Percentiles rank a stretch among this genome's conserved stretches.
Evolutionary conservation across 2,113 vertebrate genomes (phyloP).

Genomic region (Stegostoma tigrinum): DNA sequence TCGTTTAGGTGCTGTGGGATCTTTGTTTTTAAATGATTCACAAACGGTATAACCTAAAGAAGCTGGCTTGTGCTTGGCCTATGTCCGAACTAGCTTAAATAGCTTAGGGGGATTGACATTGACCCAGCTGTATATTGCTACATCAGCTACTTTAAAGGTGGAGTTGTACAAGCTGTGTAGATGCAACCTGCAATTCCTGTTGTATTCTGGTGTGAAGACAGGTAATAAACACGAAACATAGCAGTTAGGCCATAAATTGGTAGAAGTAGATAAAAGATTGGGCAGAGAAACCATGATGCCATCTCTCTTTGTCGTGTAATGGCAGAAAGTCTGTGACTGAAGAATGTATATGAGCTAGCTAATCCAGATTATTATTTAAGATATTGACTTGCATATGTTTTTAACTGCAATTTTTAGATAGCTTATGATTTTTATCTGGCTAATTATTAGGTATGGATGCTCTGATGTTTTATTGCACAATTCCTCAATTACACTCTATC

Average conservation of each 20-base stretch:
- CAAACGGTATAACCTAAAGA: neutral
- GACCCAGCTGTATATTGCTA: neutral
- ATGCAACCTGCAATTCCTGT: neutral
- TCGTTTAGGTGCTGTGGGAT: neutral
- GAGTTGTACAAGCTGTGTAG: neutral
- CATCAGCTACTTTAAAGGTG: neutral
- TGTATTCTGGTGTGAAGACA: neutral
- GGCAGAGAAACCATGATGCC: neutral
- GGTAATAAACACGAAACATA: neutral
- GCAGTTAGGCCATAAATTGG: neutral
- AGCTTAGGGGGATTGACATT: neutral
- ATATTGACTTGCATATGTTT: neutral
- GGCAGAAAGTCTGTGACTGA: neutral
- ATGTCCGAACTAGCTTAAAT: neutral
- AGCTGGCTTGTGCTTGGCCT: neutral
- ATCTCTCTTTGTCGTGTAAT: neutral
- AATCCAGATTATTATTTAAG: neutral
- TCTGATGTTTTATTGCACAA: too few species aligned
- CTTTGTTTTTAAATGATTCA: neutral
- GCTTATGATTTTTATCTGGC: too few species aligned
- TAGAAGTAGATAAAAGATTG: neutral
- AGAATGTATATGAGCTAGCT: neutral
- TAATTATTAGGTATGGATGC: too few species aligned
- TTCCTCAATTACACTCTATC: too few species aligned
- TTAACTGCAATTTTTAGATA: neutral